Evolutionary conservation across 2,113 vertebrate species (phyloP).

Genomic region (Callaeas wilsoni): DNA sequence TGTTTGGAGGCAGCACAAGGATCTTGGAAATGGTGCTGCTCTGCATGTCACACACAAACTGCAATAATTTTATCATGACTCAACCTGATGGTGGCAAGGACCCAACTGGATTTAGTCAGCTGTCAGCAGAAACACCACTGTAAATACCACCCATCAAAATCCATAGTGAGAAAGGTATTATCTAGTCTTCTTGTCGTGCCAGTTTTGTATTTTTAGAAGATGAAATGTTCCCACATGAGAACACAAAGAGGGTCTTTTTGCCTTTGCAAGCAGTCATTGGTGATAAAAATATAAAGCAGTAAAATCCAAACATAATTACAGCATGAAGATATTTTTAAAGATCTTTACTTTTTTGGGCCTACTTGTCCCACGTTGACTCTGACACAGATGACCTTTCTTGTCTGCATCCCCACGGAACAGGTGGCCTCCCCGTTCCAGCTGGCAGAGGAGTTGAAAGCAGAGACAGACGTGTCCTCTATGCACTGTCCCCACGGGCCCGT

Average conservation of each 20-base stretch:
- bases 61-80: not conserved
- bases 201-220: not conserved
- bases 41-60: not conserved
- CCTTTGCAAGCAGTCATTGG: not conserved
- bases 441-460: slow-evolving; percentile 78
- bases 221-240: not conserved
- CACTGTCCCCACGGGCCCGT: slow-evolving; percentile 90
- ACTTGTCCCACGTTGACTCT: slow-evolving; percentile 97
- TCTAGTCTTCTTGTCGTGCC: not conserved
- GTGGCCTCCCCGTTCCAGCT: slow-evolving; percentile 70
- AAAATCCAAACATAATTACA: not conserved
- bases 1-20: not conserved
- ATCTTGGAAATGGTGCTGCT: not conserved
- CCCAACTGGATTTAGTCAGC: not conserved
- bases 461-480: slow-evolving; percentile 84
- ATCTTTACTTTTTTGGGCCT: slow-evolving; percentile 93
- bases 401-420: slow-evolving; percentile 91
- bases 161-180: not conserved
- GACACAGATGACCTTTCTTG: slow-evolving; percentile 96
- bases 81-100: not conserved
- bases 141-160: not conserved
- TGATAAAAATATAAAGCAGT: not conserved
- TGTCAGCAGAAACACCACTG: not conserved
- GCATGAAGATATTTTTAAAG: not conserved
- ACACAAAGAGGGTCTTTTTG: not conserved